A percentile compares a stretch with the other conserved stretches of the same genome.
Conservation (phyloP, 2,888 invertebrate genomes). For the Apeira syringaria region DNA sequence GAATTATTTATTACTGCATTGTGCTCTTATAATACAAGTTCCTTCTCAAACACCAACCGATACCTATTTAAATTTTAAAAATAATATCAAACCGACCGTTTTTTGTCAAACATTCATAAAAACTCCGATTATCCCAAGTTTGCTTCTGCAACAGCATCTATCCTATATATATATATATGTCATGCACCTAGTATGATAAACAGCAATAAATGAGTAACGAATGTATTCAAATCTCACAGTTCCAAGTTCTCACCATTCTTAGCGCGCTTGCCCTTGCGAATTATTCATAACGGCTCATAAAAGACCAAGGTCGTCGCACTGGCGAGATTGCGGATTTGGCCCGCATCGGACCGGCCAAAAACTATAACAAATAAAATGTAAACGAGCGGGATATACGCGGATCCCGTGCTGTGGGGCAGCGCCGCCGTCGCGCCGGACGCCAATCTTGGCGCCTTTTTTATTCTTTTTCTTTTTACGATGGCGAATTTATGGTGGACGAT, state of each 20-base stretch:
- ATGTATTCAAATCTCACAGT: conserved; percentile 14
- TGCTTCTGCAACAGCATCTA: no score
- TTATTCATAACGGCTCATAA: conserved; percentile 64
- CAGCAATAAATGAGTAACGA: conserved; percentile 22
- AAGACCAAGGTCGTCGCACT: conserved; percentile 76
- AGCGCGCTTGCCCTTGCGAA: conserved; percentile 52
- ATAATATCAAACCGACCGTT: no score
- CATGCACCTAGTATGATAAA: conserved; percentile 7
- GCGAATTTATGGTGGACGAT: conserved; percentile 42
- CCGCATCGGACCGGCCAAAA: conserved; percentile 29
- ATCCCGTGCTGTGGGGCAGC: conserved; percentile 42
- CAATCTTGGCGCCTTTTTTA: conserved; percentile 41
- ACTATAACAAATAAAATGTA: conserved; percentile 50
- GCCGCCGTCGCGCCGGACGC: conserved; percentile 19
- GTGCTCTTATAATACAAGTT: no score
- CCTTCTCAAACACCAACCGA: no score
- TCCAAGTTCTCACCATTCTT: conserved; percentile 33
- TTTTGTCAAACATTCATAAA: no score
- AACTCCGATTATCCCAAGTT: no score
- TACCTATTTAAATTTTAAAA: no score
- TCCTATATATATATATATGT: no score
- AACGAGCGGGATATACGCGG: conserved; percentile 71
- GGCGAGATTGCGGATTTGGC: conserved; percentile 70
- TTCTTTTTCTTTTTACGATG: conserved; percentile 34
- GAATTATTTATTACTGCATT: no score